A percentile compares a stretch with the other conserved stretches of the same genome.
phyloP scores from a whole-genome alignment of 2,888 invertebrate species.

The Ophraella communa region DNA sequence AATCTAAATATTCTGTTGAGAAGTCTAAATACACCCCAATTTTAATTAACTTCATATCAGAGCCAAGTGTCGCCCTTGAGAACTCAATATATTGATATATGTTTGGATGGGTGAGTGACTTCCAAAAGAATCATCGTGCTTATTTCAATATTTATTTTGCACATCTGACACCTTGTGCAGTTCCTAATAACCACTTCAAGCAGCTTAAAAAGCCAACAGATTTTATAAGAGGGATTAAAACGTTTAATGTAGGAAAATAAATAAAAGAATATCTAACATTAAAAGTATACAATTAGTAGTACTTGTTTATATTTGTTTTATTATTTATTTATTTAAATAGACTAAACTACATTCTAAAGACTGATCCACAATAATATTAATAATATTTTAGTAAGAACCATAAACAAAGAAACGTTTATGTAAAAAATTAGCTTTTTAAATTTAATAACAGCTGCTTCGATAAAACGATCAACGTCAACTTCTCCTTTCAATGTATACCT shows the following conservation, averaged over 20 bases:
- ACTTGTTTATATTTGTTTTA: too few relatives aligned
- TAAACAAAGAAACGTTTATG: too few relatives aligned
- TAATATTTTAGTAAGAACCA: too few relatives aligned
- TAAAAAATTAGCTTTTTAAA: too few relatives aligned
- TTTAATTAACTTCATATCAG: slow-evolving; percentile 47
- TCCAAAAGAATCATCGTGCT: slow-evolving; percentile 48
- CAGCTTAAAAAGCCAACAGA: not conserved
- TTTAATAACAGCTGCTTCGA: too few relatives aligned
- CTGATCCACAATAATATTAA: too few relatives aligned
- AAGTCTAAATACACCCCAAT: slow-evolving; percentile 22
- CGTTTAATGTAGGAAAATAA: not conserved
- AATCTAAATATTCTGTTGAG: not conserved
- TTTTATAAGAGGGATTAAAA: not conserved
- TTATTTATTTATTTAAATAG: too few relatives aligned
- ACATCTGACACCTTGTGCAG: slow-evolving; percentile 46
- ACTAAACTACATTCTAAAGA: too few relatives aligned
- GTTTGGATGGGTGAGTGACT: slow-evolving; percentile 46
- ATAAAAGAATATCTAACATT: too few relatives aligned
- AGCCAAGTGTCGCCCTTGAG: slow-evolving; percentile 51
- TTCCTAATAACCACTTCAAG: slow-evolving; percentile 3
- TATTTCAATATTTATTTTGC: slow-evolving; percentile 48
- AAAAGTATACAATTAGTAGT: too few relatives aligned
- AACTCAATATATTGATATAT: slow-evolving; percentile 58
- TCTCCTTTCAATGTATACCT: too few relatives aligned
- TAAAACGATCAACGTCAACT: too few relatives aligned